phyloP scores from a whole-genome alignment of 2,888 invertebrate genomes.

The Drosophila paucipuncta region DNA sequence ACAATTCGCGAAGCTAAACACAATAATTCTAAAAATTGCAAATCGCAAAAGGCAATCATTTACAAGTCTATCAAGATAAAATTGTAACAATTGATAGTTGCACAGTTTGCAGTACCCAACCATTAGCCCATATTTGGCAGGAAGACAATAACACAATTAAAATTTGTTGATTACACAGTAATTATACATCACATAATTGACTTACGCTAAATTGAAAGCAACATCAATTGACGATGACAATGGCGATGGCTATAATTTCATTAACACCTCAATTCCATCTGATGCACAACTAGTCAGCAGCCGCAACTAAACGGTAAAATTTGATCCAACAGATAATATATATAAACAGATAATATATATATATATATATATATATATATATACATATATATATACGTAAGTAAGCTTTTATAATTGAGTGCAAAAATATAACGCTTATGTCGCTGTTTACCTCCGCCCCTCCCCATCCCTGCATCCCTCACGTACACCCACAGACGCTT shows the following conservation, averaged over 20 bases:
- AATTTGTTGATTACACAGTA: background rate
- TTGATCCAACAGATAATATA: slow-evolving; percentile 27
- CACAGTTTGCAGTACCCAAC: background rate
- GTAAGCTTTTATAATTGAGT: slow-evolving; percentile 9
- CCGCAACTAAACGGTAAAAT: slow-evolving; percentile 17
- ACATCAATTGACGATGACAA: slow-evolving; percentile 15
- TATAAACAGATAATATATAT: too few species aligned
- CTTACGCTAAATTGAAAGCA: slow-evolving; percentile 7
- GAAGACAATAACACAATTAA: background rate
- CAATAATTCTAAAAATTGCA: background rate
- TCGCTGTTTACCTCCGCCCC: background rate
- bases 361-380: background rate
- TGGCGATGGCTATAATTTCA: slow-evolving; percentile 25
- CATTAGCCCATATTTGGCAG: background rate
- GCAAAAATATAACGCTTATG: slow-evolving; percentile 25
- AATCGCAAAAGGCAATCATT: background rate
- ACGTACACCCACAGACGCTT: slow-evolving; percentile 37
- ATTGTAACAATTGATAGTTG: background rate
- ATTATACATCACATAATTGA: slow-evolving; percentile 14
- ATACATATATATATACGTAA: background rate
- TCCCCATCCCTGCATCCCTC: background rate
- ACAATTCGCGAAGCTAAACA: background rate
- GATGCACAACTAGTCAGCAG: slow-evolving; percentile 8
- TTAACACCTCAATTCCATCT: slow-evolving; percentile 34
- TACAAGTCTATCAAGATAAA: background rate